Evolutionary conservation across 2,113 vertebrate species (phyloP).

Genomic region (Calypte anna): DNA sequence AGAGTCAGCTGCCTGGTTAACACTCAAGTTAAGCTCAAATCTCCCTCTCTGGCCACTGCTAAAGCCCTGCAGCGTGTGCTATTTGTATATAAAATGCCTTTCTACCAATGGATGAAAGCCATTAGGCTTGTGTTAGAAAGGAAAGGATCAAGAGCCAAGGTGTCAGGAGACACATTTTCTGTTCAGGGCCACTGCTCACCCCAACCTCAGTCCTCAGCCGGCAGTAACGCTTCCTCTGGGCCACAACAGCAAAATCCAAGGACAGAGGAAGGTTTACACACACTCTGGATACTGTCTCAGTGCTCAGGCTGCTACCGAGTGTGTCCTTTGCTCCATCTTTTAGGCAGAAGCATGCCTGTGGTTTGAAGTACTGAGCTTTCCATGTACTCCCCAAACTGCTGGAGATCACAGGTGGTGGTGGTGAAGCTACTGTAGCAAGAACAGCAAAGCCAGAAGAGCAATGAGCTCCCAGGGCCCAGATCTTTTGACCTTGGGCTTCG

Average conservation of each 20-base stretch:
- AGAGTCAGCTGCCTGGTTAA: fast-evolving
- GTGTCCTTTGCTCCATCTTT: neutral
- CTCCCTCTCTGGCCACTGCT: neutral
- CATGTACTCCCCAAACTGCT: neutral
- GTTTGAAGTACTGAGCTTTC: neutral
- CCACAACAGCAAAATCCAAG: neutral
- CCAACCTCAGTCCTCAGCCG: neutral
- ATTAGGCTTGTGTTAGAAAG: neutral
- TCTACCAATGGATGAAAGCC: neutral
- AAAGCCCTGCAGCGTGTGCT: neutral
- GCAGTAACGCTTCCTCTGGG: neutral
- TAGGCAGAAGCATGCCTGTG: neutral
- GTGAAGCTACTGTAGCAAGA: neutral
- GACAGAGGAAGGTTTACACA: neutral
- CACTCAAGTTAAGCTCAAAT: too few species aligned
- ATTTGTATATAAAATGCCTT: fast-evolving
- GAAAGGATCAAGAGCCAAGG: neutral
- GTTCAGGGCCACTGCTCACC: neutral
- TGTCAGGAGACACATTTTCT: neutral
- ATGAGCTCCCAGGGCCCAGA: neutral
- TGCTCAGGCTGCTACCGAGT: neutral
- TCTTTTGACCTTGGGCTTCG: fast-evolving
- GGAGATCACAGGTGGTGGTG: neutral
- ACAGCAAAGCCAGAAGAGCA: neutral
- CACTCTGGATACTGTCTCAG: neutral